Percentiles rank a stretch among this genome's conserved stretches.
Evolutionary conservation across 2,888 invertebrate species (phyloP).

Genomic region (Stenodera caucasica): DNA sequence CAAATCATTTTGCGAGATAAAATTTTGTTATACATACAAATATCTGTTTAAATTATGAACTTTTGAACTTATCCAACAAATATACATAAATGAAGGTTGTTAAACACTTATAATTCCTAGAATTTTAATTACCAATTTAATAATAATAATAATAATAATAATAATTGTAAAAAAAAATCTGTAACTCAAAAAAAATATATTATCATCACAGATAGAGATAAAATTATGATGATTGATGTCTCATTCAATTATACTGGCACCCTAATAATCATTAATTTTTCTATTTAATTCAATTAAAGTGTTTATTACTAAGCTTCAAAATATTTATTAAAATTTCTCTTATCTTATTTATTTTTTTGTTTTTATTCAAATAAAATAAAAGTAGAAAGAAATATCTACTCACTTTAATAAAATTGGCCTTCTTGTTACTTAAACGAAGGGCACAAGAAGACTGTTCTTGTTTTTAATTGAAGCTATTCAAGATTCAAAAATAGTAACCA

Average conservation of each 20-base stretch:
- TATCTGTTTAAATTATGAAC: constrained; percentile 1
- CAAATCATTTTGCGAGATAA: constrained; percentile 1
- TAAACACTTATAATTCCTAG: not conserved
- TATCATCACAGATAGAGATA: not conserved
- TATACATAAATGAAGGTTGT: not conserved
- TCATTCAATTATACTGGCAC: not conserved
- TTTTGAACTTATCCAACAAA: not conserved
- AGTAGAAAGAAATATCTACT: not conserved
- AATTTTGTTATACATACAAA: not conserved
- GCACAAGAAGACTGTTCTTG: constrained; percentile 27
- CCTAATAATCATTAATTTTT: not conserved
- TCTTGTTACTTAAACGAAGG: constrained; percentile 21
- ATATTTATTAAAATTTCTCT: too few relatives aligned
- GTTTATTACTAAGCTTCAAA: too few relatives aligned
- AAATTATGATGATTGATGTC: not conserved
- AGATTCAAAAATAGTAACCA: constrained; percentile 27
- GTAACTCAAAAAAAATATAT: not conserved
- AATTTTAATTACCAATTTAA: not conserved
- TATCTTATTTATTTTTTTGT: constrained; percentile 7
- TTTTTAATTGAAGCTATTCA: not conserved
- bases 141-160: not conserved
- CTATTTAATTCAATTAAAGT: too few relatives aligned
- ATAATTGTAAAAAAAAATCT: not conserved
- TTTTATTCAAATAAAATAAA: not conserved
- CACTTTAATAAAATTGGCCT: not conserved